Evolutionary conservation across 2,113 vertebrate genomes (phyloP).

Genomic region (Machaerirhynchus nigripectus): DNA sequence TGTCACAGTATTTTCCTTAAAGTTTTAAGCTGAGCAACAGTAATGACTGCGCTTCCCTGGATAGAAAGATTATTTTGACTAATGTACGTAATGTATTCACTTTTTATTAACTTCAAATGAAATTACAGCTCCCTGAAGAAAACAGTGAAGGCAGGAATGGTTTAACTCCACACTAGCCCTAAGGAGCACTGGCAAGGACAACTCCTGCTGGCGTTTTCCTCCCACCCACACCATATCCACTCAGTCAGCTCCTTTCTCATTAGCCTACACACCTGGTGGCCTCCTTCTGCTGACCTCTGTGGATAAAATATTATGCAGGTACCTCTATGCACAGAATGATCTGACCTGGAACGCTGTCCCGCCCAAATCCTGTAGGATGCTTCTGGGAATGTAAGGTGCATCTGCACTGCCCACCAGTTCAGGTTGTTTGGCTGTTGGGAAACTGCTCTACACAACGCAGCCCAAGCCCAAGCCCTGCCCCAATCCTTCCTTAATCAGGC

Average conservation of each 20-base stretch:
- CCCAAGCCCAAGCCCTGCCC: background rate
- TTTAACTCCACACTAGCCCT: background rate
- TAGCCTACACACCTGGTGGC: background rate
- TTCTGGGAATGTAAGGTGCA: background rate
- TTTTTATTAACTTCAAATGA: background rate
- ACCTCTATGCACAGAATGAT: background rate
- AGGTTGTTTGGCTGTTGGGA: background rate
- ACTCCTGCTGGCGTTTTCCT: background rate
- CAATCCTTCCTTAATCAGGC: background rate
- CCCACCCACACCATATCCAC: background rate
- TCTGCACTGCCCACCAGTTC: background rate
- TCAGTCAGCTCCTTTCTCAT: background rate
- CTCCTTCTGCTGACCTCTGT: background rate
- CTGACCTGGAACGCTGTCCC: background rate
- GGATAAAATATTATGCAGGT: background rate
- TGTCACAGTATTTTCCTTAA: slow-evolving; percentile 7
- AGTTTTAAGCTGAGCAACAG: background rate
- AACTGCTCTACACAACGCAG: background rate
- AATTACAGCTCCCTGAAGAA: slow-evolving; percentile 15
- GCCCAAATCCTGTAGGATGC: background rate
- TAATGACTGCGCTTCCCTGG: background rate
- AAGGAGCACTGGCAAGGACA: background rate
- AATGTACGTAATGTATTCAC: background rate
- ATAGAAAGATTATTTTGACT: background rate
- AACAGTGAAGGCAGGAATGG: background rate